Base-by-base conservation (phyloP, 2,888 invertebrate species). In the Acanthosepion lycidas region DNA sequence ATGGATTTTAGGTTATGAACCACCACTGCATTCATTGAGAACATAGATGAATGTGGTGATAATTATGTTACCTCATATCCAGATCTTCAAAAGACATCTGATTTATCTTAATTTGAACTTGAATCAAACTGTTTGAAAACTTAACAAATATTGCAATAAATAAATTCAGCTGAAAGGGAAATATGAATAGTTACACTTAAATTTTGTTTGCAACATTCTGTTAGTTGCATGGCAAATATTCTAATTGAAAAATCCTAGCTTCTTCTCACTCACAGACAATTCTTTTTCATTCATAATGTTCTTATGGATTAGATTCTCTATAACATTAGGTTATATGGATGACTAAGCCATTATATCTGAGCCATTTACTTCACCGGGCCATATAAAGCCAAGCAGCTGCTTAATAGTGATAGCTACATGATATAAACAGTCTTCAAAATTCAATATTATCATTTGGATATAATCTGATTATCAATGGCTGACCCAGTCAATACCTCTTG, bases 351-450 rank as follows among this genome's bases (percentile, higher is more conserved):
- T 78, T 33, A 78, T 15, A n/a, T n/a, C 15, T 15, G 18, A n/a
- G 78, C 12, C 15, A 78, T 33, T 78, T 78, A 5, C 33, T 78
- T 33, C 78, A n/a, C n/a, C 78, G 5, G 0, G 33, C 33, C n/a
- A 15, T 23, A n/a, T 78, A 33, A 78, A n/a, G 78, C 78, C 78
- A n/a, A 78, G n/a, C 78, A 78, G n/a, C n/a, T 78, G 78, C n/a
- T 78, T 33, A n/a, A 15, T 5, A 33, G n/a, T 33, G n/a, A 78
- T 78, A 78, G n/a, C n/a, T 78, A 78, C 78, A 78, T 78, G n/a
- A 78, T 78, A n/a, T 78, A 78, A 78, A n/a, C n/a, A n/a, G 78
- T 78, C 78, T 78, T 78, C 78, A 78, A 33, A 78, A 78, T 78
- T 12, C 15, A 78, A 33, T n/a, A n/a, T 15, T 78, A 78, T 33